Conservation (phyloP, 2,113 vertebrate species). For the Centrocercus urophasianus region DNA sequence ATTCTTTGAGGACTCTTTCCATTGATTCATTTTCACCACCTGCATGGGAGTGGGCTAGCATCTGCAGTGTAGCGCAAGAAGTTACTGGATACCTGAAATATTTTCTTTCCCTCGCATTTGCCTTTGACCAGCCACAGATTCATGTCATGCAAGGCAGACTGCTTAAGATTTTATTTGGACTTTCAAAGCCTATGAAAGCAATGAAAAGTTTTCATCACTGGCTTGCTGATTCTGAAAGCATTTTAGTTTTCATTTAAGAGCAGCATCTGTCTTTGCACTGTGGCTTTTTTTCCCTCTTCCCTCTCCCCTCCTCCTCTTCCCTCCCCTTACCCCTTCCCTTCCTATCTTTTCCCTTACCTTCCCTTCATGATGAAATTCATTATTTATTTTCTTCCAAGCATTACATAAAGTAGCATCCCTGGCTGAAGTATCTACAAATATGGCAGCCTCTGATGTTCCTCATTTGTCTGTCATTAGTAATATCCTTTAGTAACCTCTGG, state of each 20-base stretch:
- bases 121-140: not conserved
- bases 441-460: constrained; percentile 7
- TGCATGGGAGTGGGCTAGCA: not conserved
- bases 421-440: constrained; percentile 21
- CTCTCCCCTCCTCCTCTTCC: not conserved
- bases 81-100: not conserved
- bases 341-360: not conserved
- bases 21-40: not conserved
- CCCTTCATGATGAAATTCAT: not conserved
- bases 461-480: constrained; percentile 53
- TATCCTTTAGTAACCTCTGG: constrained; percentile 51
- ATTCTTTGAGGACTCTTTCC: not conserved
- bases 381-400: not conserved
- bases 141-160: not conserved
- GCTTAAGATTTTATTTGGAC: not conserved
- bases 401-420: constrained; percentile 11
- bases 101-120: not conserved
- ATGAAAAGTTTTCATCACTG: not conserved
- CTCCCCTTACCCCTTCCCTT: not conserved
- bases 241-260: constrained; percentile 1
- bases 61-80: not conserved
- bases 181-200: not conserved
- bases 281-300: not conserved
- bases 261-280: not conserved
- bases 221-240: not conserved